Base-by-base conservation (phyloP, 2,797 vertebrate species). In the Neoniphon sammara region DNA sequence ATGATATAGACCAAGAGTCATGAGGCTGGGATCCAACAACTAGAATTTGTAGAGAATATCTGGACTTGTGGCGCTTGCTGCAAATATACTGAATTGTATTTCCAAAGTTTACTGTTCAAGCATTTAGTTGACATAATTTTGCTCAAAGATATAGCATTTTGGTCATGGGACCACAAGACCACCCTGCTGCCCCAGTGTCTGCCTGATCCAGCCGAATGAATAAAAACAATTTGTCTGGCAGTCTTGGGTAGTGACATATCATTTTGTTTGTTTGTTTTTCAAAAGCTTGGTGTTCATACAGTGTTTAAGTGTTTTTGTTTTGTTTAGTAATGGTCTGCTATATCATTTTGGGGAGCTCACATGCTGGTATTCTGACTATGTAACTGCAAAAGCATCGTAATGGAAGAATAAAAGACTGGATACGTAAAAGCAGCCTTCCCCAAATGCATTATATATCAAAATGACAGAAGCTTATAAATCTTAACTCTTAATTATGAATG, bases 401-500 rank as follows among this genome's bases (percentile, higher is more conserved):
- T 84, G 70, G 79, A 71, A 78, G 70, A 81, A 81, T 77, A 68
- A 84, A 83, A 83, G 60, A 39, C 75, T 55, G n/a, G 59, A 36
- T 44, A 74, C 30, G 83, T 25, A 83, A 82, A 78, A 20, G 46
- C 77, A 70, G 63, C 63, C 78, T 74, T 80, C 71, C 73, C 66
- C 49, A 81, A 85, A 88, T 65, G 71, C 80, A 87, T 84, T 86
- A 80, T 81, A 75, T 73, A 85, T 90, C 73, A 85, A 77, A 78
- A 80, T 4, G 27, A 81, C 75, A 86, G 53, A 57, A 67, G 49
- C 67, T 54, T 74, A 76, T 89, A 82, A 88, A 88, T 88, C 75
- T 74, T 63, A 39, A 39, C 39, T 76, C 36, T 90, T 85, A 89
- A 89, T 90, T 85, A 87, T 85, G 63, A 88, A 88, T 87, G 73